Conservation (phyloP, 2,797 vertebrate species). For the Linurgus olivaceus region DNA sequence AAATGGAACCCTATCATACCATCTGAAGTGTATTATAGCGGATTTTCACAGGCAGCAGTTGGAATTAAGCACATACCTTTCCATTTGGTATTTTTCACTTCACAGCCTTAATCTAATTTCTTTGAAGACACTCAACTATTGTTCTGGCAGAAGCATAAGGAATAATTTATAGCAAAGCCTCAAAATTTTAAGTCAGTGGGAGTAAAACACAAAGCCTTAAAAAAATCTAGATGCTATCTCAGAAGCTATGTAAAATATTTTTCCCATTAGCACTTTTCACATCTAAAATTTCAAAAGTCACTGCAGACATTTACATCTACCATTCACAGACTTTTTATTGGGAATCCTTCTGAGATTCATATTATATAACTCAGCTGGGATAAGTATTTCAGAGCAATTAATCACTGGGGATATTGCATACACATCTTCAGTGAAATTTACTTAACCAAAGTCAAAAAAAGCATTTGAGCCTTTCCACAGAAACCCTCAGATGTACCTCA, state of each 20-base stretch:
- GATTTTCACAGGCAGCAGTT: background rate
- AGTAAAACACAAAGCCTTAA: background rate
- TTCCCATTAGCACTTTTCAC: background rate
- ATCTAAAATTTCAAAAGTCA: constrained; percentile 6
- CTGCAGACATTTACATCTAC: background rate
- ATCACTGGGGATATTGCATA: background rate
- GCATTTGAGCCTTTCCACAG: background rate
- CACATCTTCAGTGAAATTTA: background rate
- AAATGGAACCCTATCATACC: background rate
- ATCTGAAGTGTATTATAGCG: background rate
- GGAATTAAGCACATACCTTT: background rate
- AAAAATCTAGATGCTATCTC: background rate
- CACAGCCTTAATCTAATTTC: background rate
- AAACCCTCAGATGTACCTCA: background rate
- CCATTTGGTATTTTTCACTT: background rate
- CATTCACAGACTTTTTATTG: background rate
- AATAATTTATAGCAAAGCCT: constrained; percentile 13
- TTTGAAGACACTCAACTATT: background rate
- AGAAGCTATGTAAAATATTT: constrained; percentile 9
- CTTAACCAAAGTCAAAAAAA: background rate
- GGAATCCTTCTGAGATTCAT: background rate
- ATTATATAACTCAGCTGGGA: constrained; percentile 5
- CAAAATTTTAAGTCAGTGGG: background rate
- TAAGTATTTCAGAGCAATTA: constrained; percentile 24
- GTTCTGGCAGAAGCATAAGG: background rate